phyloP scores from a whole-genome alignment of 2,113 vertebrate genomes.

The Ammodytes marinus region DNA sequence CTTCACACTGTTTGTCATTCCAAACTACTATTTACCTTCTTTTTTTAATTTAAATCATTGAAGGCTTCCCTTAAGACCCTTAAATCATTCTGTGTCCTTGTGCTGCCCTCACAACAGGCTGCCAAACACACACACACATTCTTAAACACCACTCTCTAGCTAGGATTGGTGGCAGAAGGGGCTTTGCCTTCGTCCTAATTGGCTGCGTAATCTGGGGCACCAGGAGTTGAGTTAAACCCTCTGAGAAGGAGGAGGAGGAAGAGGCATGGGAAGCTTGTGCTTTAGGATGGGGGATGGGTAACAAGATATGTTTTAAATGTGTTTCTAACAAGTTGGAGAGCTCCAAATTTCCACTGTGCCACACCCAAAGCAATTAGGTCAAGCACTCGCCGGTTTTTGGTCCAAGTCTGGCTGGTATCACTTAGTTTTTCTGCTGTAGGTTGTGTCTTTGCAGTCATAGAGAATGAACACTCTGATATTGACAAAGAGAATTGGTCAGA shows the following conservation, averaged over 20 bases:
- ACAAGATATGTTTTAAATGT: constrained; percentile 1
- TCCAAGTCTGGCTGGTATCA: not conserved
- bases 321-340: not conserved
- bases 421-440: not conserved
- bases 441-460: not conserved
- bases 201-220: constrained; percentile 76
- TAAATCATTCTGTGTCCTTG: constrained; percentile 31
- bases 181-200: constrained; percentile 75
- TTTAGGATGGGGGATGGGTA: constrained; percentile 44
- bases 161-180: constrained; percentile 65
- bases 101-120: constrained; percentile 19
- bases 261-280: constrained; percentile 20
- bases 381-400: not conserved
- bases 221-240: constrained; percentile 66
- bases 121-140: not conserved
- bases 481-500: not conserved
- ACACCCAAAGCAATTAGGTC: not conserved
- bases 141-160: not conserved
- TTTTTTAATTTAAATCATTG: constrained; percentile 3
- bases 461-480: not conserved
- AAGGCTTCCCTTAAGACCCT: constrained; percentile 1
- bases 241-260: constrained; percentile 44
- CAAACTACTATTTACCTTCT: not conserved
- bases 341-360: not conserved
- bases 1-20: not conserved